Base-by-base conservation (phyloP, 2,888 invertebrate species). In the Apocheima hispidaria region DNA sequence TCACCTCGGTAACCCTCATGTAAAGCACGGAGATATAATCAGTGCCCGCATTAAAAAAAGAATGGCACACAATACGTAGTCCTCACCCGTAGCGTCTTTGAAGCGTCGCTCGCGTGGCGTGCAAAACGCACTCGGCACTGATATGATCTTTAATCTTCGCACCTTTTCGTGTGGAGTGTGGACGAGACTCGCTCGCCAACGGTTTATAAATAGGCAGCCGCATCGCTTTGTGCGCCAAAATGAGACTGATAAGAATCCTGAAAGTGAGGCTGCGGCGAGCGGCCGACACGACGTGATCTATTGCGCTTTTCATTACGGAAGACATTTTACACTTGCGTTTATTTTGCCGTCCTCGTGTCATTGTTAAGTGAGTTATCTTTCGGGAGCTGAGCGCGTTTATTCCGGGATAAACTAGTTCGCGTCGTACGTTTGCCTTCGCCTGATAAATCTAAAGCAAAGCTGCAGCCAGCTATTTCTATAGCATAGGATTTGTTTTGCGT, bases 141-240 rank as follows among this genome's bases (percentile, higher is more conserved):
- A 92, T 92, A 92, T 68, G 73, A 92, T 92, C 92, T 92, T 90
- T 87, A 92, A 92, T 92, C 90, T 88, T 92, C 90, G 88, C 92
- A 92, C 92, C 92, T 92, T 87, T 88, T 86, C 83, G 86, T 86
- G 79, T 80, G 83, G 83, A 79, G 86, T 86, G 80, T 80, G 84
- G 84, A 79, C 81, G 71, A 71, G 75, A 72, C 75, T 73, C 70
- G 76, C 79, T 73, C 78, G 84, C 81, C 84, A 74, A 82, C 80
- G 79, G 75, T 77, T 87, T 87, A 88, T 88, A 90, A 90, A 91
- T 88, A 88, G 87, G 80, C 75, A 75, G 78, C 75, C 73, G 72
- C 79, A 81, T 73, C 81, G 84, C 89, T 91, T 91, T 91, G 90
- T 91, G 80, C 72, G 79, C 79, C 81, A 86, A 86, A 88, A 91